These are phyloP conservation scores for Myiagra hebetior DNA, from an alignment of 2,113 vertebrate genomes.

Conservation along the genomic window DNA sequence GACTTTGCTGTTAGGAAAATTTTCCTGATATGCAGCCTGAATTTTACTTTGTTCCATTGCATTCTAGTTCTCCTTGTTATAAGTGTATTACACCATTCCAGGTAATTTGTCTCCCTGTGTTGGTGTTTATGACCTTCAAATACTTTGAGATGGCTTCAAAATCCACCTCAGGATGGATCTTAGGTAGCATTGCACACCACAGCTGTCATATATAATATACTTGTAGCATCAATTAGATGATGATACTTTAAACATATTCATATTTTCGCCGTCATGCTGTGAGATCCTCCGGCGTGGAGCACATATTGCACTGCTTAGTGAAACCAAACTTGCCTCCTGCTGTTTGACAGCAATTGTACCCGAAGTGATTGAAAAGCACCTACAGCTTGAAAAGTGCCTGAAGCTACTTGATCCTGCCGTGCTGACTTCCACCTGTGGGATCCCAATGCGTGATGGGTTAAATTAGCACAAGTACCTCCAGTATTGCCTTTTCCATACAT, in stretches of 20 bases:
- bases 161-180: constrained; percentile 8
- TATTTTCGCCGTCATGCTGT: background rate
- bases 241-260: background rate
- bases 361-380: background rate
- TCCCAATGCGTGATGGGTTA: background rate
- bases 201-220: background rate
- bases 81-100: background rate
- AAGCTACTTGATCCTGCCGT: background rate
- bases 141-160: constrained; percentile 30
- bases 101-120: constrained; percentile 22
- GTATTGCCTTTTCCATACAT: background rate
- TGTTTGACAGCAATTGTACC: constrained; percentile 1
- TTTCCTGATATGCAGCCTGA: constrained; percentile 52
- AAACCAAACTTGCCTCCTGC: background rate
- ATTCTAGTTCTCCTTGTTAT: background rate
- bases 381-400: background rate
- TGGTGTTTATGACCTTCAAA: constrained; percentile 63
- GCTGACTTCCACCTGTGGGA: background rate
- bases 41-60: constrained; percentile 53
- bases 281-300: background rate
- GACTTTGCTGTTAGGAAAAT: constrained; percentile 35
- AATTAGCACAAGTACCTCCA: background rate
- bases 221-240: background rate
- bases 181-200: background rate
- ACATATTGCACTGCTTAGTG: background rate